These are phyloP conservation scores for Protonemura montana DNA, from an alignment of 2,888 invertebrate species.

Conservation along the genomic window DNA sequence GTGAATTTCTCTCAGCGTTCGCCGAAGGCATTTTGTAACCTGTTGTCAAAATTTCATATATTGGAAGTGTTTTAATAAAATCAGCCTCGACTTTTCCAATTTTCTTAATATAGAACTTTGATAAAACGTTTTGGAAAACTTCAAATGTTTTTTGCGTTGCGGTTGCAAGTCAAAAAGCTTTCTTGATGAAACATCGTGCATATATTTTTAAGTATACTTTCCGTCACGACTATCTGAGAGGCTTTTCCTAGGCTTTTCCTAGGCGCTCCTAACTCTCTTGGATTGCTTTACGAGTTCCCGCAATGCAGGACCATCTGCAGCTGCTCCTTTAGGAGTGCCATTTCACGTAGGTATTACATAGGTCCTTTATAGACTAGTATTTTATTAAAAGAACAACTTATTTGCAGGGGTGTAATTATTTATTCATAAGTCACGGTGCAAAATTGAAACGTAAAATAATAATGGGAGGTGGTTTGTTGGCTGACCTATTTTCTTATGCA, in stretches of 20 bases:
- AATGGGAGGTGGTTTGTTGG: background rate
- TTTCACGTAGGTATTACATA: background rate
- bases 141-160: background rate
- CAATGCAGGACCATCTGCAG: background rate
- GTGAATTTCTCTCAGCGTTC: no score
- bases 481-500: background rate
- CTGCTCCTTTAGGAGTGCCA: background rate
- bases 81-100: background rate
- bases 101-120: background rate
- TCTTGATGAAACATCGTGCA: background rate
- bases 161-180: background rate
- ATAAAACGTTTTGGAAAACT: background rate
- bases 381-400: background rate
- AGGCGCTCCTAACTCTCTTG: background rate
- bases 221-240: background rate
- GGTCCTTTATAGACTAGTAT: background rate
- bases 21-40: no score
- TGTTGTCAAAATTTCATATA: background rate
- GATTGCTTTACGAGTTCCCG: background rate
- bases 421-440: background rate
- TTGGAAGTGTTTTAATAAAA: background rate
- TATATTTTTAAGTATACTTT: background rate
- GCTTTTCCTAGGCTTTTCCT: background rate
- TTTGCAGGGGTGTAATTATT: background rate
- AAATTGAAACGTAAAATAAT: background rate